Conservation (phyloP, 2,113 vertebrate species). For the Neolamprologus brichardi region DNA sequence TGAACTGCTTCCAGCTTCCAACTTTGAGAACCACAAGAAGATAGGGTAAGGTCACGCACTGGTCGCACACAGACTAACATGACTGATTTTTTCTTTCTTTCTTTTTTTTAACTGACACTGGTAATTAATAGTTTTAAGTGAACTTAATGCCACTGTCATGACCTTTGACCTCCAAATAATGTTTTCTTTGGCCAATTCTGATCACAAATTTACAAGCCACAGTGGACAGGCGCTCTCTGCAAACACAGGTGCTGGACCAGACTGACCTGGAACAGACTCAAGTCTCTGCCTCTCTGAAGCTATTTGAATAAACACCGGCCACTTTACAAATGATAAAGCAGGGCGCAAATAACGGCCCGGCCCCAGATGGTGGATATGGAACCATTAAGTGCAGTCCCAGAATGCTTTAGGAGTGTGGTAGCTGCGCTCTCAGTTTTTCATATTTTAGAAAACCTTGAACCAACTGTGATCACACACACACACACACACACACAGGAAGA, state of each 20-base stretch:
- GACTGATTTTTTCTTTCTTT: background rate
- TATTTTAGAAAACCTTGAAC: background rate
- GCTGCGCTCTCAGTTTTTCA: background rate
- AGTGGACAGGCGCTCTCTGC: background rate
- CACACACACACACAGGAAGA: background rate
- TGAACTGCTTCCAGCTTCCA: background rate
- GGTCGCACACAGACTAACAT: background rate
- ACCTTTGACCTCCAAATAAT: constrained; percentile 4
- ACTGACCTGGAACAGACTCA: background rate
- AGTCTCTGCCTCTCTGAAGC: background rate
- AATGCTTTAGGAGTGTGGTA: background rate
- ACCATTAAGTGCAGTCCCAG: background rate
- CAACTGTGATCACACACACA: background rate
- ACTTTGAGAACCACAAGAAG: background rate
- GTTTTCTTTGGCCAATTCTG: constrained; percentile 12
- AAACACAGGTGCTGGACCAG: constrained; percentile 26
- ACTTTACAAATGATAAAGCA: background rate
- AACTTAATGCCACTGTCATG: background rate
- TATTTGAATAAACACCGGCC: background rate
- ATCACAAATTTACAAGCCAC: background rate
- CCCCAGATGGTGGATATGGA: background rate
- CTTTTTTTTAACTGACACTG: background rate
- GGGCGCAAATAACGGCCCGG: background rate
- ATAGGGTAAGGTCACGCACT: background rate
- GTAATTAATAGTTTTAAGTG: background rate